Percentiles rank a stretch among this genome's conserved stretches.
Conservation (phyloP, 2,797 vertebrate genomes). For the Trematomus bernacchii region DNA sequence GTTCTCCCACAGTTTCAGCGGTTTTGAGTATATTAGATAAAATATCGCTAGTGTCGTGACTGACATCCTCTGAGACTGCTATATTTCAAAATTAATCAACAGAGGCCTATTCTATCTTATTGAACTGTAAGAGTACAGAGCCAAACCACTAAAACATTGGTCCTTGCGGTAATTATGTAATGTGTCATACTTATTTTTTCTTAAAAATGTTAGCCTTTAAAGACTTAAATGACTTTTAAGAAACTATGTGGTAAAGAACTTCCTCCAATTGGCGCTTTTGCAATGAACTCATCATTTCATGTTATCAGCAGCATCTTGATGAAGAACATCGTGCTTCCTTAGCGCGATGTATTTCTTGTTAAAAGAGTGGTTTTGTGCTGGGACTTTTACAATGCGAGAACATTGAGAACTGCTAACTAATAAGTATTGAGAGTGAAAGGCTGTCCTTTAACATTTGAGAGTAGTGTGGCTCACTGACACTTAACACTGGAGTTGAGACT, state of each 20-base stretch:
- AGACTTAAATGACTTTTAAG: background rate
- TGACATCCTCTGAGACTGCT: background rate
- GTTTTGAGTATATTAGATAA: background rate
- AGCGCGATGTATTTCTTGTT: background rate
- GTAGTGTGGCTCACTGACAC: slow-evolving; percentile 2
- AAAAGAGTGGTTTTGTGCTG: background rate
- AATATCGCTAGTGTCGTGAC: background rate
- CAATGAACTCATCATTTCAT: background rate
- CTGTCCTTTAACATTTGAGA: background rate
- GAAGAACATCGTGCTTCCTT: slow-evolving; percentile 1
- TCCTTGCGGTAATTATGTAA: background rate
- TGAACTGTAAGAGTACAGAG: background rate
- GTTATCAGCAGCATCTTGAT: background rate
- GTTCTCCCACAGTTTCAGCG: background rate
- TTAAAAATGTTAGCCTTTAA: background rate
- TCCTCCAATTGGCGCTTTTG: background rate
- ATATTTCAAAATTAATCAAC: too few species aligned
- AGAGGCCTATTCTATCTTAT: too few species aligned
- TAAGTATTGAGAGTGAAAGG: background rate
- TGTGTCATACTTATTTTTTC: background rate
- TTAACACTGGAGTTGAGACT: slow-evolving; percentile 16
- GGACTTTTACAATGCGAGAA: background rate
- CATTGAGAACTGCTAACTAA: background rate
- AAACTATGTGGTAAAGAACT: background rate
- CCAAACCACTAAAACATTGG: background rate